Percentiles rank a stretch among this genome's conserved stretches.
Evolutionary conservation across 2,113 vertebrate genomes (phyloP).

Genomic region (Leuciscus idus): DNA sequence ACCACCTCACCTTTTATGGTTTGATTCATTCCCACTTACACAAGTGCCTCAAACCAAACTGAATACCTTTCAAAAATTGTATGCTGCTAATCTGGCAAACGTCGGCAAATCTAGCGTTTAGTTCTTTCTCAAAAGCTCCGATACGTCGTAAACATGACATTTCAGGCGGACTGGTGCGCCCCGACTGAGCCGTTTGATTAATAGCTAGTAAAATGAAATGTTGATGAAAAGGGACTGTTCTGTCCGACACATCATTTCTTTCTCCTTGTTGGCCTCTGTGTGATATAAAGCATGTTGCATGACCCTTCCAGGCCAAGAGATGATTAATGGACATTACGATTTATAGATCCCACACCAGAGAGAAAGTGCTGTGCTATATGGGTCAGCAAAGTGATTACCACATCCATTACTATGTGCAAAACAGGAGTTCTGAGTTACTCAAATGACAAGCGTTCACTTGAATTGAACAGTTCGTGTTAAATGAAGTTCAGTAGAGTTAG

Average conservation of each 20-base stretch:
- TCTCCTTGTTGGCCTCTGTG: background rate
- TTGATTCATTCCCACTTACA: background rate
- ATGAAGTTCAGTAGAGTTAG: background rate
- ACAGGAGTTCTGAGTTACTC: slow-evolving; percentile 5
- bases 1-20: background rate
- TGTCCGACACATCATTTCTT: background rate
- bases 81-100: background rate
- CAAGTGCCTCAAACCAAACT: background rate
- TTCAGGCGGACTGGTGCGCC: background rate
- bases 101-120: background rate
- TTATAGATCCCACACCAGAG: slow-evolving; percentile 35
- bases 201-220: slow-evolving; percentile 8
- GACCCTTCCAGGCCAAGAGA: slow-evolving; percentile 22
- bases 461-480: background rate
- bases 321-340: slow-evolving; percentile 39
- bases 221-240: slow-evolving; percentile 19
- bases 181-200: background rate
- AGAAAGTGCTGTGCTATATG: slow-evolving; percentile 22
- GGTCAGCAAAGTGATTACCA: slow-evolving; percentile 39
- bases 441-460: background rate
- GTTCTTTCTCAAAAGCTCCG: background rate
- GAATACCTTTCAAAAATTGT: background rate
- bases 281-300: slow-evolving; percentile 37
- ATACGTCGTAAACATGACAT: background rate
- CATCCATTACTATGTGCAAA: slow-evolving; percentile 9